These are phyloP conservation scores for Eulacestoma nigropectus DNA, from an alignment of 2,113 vertebrate genomes.

Conservation along the genomic window DNA sequence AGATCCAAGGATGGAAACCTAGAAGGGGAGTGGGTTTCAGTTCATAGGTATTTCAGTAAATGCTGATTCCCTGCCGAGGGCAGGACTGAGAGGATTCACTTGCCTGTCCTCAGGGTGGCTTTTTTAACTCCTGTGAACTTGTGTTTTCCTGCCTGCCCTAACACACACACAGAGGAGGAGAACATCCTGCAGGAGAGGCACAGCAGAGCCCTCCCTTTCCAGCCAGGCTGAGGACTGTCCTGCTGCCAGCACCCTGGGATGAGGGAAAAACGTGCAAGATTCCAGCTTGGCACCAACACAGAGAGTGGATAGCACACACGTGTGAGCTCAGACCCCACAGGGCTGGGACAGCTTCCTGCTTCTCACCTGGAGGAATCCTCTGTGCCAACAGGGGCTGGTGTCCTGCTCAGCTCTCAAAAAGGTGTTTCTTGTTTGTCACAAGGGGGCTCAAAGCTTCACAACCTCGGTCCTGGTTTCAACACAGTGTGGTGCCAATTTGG, in stretches of 20 bases:
- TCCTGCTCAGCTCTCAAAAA: not conserved
- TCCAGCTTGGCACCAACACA: not conserved
- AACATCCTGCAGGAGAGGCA: not conserved
- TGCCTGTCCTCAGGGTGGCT: not conserved
- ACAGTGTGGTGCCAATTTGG: not conserved
- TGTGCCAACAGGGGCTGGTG: rapidly evolving
- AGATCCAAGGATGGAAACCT: not conserved
- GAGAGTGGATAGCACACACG: not conserved
- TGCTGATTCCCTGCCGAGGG: not conserved
- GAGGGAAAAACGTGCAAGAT: rapidly evolving
- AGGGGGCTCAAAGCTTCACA: not conserved
- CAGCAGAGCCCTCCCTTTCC: not conserved
- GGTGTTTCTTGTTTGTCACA: not conserved
- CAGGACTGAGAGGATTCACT: not conserved
- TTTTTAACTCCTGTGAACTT: not conserved
- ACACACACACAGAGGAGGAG: not conserved
- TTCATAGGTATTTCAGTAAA: not conserved
- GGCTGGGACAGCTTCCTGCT: not conserved
- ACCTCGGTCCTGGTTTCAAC: rapidly evolving
- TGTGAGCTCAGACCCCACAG: not conserved
- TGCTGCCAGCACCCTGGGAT: not conserved
- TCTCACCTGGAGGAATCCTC: not conserved
- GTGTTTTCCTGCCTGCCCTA: not conserved
- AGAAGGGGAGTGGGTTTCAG: not conserved
- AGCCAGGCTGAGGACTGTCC: not conserved